Evolutionary conservation across 2,113 vertebrate genomes (phyloP).

Genomic region (human (Homo sapiens)): GRCh38 chrY:9925001-9925500

Average conservation of each 20-base stretch:
- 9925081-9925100: neutral
- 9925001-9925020: neutral
- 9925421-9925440: too few species aligned
- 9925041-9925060: neutral
- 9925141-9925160: neutral
- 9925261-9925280: neutral
- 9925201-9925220: neutral
- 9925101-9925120: neutral
- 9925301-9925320: neutral
- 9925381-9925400: too few species aligned
- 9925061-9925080: neutral
- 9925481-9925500: too few species aligned
- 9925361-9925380: neutral
- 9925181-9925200: neutral
- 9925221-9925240: neutral
- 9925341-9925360: neutral
- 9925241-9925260: neutral
- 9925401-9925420: too few species aligned
- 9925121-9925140: neutral
- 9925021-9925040: neutral
- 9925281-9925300: neutral
- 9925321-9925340: neutral
- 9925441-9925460: too few species aligned
- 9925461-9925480: too few species aligned
- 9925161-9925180: neutral